These are phyloP conservation scores for Bombycilla garrulus DNA, from an alignment of 2,113 vertebrate genomes.

Conservation along the genomic window DNA sequence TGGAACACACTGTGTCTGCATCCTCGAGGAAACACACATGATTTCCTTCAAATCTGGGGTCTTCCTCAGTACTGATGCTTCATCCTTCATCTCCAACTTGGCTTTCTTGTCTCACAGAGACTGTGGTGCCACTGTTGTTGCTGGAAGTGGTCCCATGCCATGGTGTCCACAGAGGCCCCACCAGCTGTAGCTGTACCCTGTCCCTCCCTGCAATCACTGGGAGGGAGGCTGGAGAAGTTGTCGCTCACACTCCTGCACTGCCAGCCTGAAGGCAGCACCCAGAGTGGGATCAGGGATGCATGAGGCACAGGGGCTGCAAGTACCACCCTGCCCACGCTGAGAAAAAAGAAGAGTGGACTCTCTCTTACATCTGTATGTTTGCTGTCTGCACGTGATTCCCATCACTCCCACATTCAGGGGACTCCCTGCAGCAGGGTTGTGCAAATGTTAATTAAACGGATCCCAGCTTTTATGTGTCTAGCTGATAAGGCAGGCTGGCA, in stretches of 20 bases:
- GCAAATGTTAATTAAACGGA: not conserved
- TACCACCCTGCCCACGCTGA: fast-evolving
- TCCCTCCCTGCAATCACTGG: fast-evolving
- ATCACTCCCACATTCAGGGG: not conserved
- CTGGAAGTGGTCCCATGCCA: fast-evolving
- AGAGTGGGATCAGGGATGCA: not conserved
- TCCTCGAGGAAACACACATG: fast-evolving
- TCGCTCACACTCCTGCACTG: not conserved
- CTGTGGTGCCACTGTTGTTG: not conserved
- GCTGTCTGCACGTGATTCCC: not conserved
- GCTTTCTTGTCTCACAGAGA: fast-evolving
- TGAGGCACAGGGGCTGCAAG: not conserved
- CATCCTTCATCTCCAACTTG: not conserved
- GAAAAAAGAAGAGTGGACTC: not conserved
- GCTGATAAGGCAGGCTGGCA: not conserved
- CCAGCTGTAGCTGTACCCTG: fast-evolving
- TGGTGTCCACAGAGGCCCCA: fast-evolving
- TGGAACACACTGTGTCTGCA: not conserved
- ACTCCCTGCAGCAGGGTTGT: not conserved
- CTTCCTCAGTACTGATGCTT: not conserved
- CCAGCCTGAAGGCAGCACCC: not conserved
- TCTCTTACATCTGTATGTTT: not conserved
- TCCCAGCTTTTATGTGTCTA: not conserved
- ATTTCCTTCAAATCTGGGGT: not conserved
- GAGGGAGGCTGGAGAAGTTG: not conserved